phyloP scores from a whole-genome alignment of 2,797 vertebrate genomes.

The Crenuchus spilurus region DNA sequence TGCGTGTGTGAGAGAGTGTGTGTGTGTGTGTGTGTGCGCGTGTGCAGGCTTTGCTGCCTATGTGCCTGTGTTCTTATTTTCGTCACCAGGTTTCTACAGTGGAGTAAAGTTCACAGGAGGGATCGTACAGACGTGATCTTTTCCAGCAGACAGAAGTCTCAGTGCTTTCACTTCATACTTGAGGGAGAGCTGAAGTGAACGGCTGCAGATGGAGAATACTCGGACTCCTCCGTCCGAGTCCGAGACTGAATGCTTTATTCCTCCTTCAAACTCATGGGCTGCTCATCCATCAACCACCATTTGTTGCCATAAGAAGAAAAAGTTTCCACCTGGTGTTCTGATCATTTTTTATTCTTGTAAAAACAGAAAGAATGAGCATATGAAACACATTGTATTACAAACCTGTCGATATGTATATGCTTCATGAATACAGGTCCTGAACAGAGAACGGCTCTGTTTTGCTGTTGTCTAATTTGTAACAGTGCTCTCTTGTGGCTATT shows the following conservation, averaged over 20 bases:
- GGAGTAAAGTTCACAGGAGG: slow-evolving; percentile 74
- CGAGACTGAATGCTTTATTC: not conserved
- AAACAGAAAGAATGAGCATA: slow-evolving; percentile 77
- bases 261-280: not conserved
- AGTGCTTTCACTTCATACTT: not conserved
- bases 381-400: slow-evolving; percentile 82
- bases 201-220: not conserved
- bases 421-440: slow-evolving; percentile 83
- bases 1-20: slow-evolving; percentile 56
- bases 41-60: slow-evolving; percentile 72
- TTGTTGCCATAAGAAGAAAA: slow-evolving; percentile 64
- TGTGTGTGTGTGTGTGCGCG: slow-evolving; percentile 41
- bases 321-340: slow-evolving; percentile 73
- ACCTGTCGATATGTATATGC: slow-evolving; percentile 85
- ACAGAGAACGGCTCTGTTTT: slow-evolving; percentile 50
- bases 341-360: slow-evolving; percentile 82
- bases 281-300: not conserved
- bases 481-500: slow-evolving; percentile 20
- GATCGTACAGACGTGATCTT: slow-evolving; percentile 72
- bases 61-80: slow-evolving; percentile 82
- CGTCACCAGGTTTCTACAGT: slow-evolving; percentile 76
- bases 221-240: not conserved
- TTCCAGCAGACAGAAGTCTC: slow-evolving; percentile 66
- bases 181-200: not conserved
- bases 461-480: not conserved